Percentiles rank a stretch among this genome's conserved stretches.
phyloP scores from a whole-genome alignment of 2,797 vertebrate genomes.

The Tenualosa ilisha region DNA sequence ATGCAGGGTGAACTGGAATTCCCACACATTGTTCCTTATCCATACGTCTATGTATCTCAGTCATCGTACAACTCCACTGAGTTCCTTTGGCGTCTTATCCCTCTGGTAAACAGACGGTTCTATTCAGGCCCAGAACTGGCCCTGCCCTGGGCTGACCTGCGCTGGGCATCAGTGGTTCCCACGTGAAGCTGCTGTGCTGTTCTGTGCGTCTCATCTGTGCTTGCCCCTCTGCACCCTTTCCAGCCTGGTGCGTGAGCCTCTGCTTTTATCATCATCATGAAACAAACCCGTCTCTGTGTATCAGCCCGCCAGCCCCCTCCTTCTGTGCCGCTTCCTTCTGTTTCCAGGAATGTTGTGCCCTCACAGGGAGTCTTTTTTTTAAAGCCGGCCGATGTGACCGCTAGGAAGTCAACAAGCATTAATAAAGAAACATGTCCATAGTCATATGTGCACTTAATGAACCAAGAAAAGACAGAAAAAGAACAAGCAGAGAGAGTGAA shows the following conservation, averaged over 20 bases:
- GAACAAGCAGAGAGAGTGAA: not conserved
- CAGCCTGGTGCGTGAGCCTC: not conserved
- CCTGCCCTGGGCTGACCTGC: not conserved
- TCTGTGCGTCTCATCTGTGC: not conserved
- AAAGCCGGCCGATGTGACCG: not conserved
- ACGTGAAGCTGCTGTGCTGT: not conserved
- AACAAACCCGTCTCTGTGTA: conserved; percentile 10
- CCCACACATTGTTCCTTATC: not conserved
- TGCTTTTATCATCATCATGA: not conserved
- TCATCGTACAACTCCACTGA: not conserved
- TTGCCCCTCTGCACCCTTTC: not conserved
- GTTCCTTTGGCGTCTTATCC: not conserved
- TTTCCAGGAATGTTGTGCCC: not conserved
- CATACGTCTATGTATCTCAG: not conserved
- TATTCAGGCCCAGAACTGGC: not conserved
- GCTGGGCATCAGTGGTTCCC: not conserved
- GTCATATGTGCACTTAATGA: not conserved
- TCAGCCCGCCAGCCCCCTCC: not conserved
- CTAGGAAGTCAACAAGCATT: not conserved
- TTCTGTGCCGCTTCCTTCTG: not conserved
- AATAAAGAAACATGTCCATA: not conserved
- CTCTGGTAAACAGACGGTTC: not conserved
- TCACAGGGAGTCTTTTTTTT: not conserved
- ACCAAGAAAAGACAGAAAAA: not conserved
- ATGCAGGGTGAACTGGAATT: not conserved